These are phyloP conservation scores for Pogonophryne albipinna DNA, from an alignment of 2,797 vertebrate species.

Conservation along the genomic window DNA sequence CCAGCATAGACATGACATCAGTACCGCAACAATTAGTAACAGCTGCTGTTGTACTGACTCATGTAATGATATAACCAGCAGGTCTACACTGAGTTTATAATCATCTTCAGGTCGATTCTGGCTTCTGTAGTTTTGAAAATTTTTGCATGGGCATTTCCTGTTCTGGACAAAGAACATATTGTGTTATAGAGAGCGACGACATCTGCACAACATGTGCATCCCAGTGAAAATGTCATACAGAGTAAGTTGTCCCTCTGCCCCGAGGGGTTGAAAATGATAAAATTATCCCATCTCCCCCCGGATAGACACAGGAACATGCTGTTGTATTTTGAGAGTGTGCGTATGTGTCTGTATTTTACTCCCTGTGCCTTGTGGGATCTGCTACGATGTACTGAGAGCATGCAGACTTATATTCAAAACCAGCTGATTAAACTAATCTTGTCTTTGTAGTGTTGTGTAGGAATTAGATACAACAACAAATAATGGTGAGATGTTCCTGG, in stretches of 20 bases:
- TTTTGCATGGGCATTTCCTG: slow-evolving; percentile 73
- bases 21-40: slow-evolving; percentile 48
- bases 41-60: slow-evolving; percentile 65
- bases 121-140: slow-evolving; percentile 52
- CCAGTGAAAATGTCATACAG: slow-evolving; percentile 58
- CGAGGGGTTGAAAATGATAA: slow-evolving; percentile 60
- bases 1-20: slow-evolving; percentile 62
- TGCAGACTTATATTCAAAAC: not conserved
- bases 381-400: slow-evolving; percentile 1
- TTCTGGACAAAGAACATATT: slow-evolving; percentile 73
- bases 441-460: slow-evolving; percentile 32
- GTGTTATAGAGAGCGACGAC: slow-evolving; percentile 70
- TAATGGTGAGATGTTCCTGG: slow-evolving; percentile 8
- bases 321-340: slow-evolving; percentile 30
- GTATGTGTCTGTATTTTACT: slow-evolving; percentile 27
- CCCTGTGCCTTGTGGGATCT: not conserved
- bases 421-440: slow-evolving; percentile 37
- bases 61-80: slow-evolving; percentile 60
- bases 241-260: slow-evolving; percentile 60
- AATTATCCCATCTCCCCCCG: slow-evolving; percentile 57
- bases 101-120: slow-evolving; percentile 69
- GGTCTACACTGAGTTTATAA: slow-evolving; percentile 58
- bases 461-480: slow-evolving; percentile 11
- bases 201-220: slow-evolving; percentile 57
- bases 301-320: slow-evolving; percentile 38